Evolutionary conservation across 2,888 invertebrate genomes (phyloP).

Genomic region (Polymixis lichenea): DNA sequence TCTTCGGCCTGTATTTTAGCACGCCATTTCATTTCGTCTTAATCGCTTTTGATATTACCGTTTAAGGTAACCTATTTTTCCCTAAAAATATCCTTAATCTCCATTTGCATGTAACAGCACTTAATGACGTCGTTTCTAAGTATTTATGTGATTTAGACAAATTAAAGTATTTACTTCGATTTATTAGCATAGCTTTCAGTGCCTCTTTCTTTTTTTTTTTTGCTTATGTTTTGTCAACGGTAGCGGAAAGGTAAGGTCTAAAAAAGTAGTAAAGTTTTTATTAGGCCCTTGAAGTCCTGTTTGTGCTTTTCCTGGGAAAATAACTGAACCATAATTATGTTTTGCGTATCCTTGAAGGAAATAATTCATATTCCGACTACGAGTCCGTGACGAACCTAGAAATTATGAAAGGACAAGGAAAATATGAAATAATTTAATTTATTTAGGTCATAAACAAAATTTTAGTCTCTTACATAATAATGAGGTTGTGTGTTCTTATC

Average conservation of each 20-base stretch:
- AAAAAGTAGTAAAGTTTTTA: constrained; percentile 61
- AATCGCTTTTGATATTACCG: constrained; percentile 68
- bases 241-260: constrained; percentile 37
- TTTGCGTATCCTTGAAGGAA: constrained; percentile 34
- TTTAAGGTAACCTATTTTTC: constrained; percentile 49
- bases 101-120: constrained; percentile 46
- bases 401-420: constrained; percentile 23
- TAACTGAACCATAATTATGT: constrained; percentile 56
- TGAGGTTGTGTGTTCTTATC: not conserved
- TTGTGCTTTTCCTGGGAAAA: constrained; percentile 47
- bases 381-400: constrained; percentile 29
- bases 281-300: constrained; percentile 32
- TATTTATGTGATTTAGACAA: constrained; percentile 42
- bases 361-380: constrained; percentile 48
- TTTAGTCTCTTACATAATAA: not conserved
- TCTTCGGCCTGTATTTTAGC: constrained; percentile 28
- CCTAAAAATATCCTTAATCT: constrained; percentile 45
- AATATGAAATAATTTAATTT: constrained; percentile 33
- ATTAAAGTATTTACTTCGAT: constrained; percentile 54
- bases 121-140: constrained; percentile 49
- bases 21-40: constrained; percentile 49
- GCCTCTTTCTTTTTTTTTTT: constrained; percentile 11
- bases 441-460: constrained; percentile 10
- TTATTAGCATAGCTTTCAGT: constrained; percentile 21
- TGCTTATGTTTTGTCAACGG: constrained; percentile 31